Base-by-base conservation (phyloP, 92 coral and sea anemone species). In the Phenganax marumi region DNA sequence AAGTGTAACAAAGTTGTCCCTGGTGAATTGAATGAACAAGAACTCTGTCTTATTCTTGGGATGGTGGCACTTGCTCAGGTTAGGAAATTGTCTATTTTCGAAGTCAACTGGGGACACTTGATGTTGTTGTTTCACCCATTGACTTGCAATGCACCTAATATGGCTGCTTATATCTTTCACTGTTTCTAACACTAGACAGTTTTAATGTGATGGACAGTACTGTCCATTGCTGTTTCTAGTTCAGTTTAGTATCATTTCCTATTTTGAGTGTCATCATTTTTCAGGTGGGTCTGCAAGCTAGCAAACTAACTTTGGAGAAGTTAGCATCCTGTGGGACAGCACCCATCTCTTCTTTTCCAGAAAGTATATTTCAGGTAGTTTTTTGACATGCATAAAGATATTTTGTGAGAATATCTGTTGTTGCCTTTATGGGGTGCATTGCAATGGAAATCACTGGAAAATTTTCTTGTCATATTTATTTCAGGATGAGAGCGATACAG, bases 11-110 rank as follows among this genome's bases (percentile, higher is more conserved):
- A 74, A 54, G 96, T 90, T 16, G 85, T 79, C 18, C 92, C 93
- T 0, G 98, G 98, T 22, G 97, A 90, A 84, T 89, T 95, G 55
- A 92, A 90, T 79, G 85, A 73, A 48, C 70, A 92, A 84, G 98
- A 95, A 70, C 90, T 95, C 2, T 84, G 91, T 66, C 93, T 95
- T 75, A 88, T 95, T 56, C 80, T 95, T 43, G 98, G 98, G 14
- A 88, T 95, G 58, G 85, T 95, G 81, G 98, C 98, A 48, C 73
- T 95, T 22, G 98, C 91, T 48, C 98, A 95, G 98, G 98, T 95
- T 33, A 33, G 43, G 63, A n/a, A 7, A 62, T 23, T 19, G 8
- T 13, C 73, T 47, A 19, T 8, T 75, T 25, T 33, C 5, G 5
- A 33, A 33, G 43, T 33, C 43, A 33, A 33, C n/a, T 43, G 6